phyloP scores from a whole-genome alignment of 2,113 vertebrate genomes.

The Oenanthe oenanthe region DNA sequence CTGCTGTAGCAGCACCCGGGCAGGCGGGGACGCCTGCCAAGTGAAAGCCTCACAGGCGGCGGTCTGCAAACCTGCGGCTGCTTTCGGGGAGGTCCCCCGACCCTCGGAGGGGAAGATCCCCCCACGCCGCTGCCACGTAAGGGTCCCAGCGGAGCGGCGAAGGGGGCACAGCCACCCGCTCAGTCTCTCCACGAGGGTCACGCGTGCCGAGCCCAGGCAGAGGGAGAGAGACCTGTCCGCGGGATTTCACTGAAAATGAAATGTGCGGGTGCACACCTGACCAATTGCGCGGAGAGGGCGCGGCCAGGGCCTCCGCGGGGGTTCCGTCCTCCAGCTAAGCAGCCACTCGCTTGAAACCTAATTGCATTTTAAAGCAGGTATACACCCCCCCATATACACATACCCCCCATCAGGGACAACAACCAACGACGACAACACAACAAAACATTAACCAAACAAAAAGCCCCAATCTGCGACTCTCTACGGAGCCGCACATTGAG shows the following conservation, averaged over 20 bases:
- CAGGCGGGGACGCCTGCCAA: slow-evolving; percentile 2
- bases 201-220: not conserved
- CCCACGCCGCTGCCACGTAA: not conserved
- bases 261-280: not conserved
- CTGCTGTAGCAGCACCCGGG: not conserved
- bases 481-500: slow-evolving; percentile 72
- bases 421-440: not conserved
- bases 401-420: not conserved
- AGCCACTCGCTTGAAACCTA: slow-evolving; percentile 36
- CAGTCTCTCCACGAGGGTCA: fast-evolving
- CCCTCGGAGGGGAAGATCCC: not conserved
- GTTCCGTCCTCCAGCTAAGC: slow-evolving; percentile 12
- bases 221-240: not conserved
- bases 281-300: not conserved
- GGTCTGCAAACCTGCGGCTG: not conserved
- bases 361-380: slow-evolving; percentile 61
- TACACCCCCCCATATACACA: not conserved
- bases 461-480: not conserved
- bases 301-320: not conserved
- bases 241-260: not conserved
- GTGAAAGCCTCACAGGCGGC: not conserved
- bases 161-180: not conserved
- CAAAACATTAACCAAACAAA: slow-evolving; percentile 72
- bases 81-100: not conserved
- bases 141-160: not conserved